phyloP scores from a whole-genome alignment of 2,888 invertebrate species.

The Agelastica alni region DNA sequence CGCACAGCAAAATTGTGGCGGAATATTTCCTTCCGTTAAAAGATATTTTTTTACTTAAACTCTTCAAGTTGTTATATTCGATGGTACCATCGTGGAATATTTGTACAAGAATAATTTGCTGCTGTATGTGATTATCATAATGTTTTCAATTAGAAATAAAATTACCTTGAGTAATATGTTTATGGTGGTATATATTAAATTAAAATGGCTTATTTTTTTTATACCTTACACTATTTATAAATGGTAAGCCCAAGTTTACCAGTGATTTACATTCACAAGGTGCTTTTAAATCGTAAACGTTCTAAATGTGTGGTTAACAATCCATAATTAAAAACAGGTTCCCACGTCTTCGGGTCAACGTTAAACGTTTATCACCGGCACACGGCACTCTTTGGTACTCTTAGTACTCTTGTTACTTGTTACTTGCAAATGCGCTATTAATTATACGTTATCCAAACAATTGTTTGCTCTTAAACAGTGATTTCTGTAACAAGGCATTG shows the following conservation, averaged over 20 bases:
- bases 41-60: too few species aligned
- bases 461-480: conserved; percentile 34
- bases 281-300: conserved; percentile 13
- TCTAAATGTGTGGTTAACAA: conserved; percentile 22
- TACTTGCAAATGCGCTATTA: conserved; percentile 43
- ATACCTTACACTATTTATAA: too few species aligned
- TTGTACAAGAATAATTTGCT: too few species aligned
- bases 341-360: conserved; percentile 37
- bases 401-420: conserved; percentile 20
- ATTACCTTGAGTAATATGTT: too few species aligned
- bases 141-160: too few species aligned
- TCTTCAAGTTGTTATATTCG: too few species aligned
- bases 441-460: conserved; percentile 43
- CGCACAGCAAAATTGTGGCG: too few species aligned
- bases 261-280: conserved; percentile 9
- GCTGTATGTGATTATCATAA: too few species aligned
- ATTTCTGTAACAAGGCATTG: conserved; percentile 15
- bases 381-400: conserved; percentile 23
- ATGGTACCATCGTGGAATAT: too few species aligned
- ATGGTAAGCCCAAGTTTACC: not conserved
- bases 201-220: too few species aligned
- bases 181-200: too few species aligned
- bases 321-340: conserved; percentile 41
- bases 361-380: conserved; percentile 41
- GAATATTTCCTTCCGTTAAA: too few species aligned